Evolutionary conservation across 2,797 vertebrate genomes (phyloP).

Genomic region (Fistularia commersonii): DNA sequence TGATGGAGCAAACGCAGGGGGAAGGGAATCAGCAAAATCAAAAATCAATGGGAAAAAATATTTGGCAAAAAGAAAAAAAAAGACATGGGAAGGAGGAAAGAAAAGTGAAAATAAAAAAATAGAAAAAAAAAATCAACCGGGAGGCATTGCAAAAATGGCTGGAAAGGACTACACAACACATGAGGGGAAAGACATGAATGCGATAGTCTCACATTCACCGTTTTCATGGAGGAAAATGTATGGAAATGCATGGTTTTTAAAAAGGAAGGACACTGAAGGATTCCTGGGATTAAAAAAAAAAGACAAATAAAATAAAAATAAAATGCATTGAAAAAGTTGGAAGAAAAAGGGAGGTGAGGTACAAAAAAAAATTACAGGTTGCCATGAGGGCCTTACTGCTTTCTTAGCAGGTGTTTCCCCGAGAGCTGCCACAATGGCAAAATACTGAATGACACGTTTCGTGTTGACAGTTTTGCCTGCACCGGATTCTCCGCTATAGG

Average conservation of each 20-base stretch:
- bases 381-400: conserved; percentile 85
- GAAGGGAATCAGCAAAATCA: conserved; percentile 42
- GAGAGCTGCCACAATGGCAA: conserved; percentile 96
- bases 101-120: too few species aligned
- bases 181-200: conserved; percentile 51
- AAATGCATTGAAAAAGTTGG: conserved; percentile 40
- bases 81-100: conserved; percentile 41
- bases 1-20: conserved; percentile 38
- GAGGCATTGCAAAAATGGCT: conserved; percentile 37
- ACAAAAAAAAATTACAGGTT: conserved; percentile 52
- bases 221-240: conserved; percentile 55
- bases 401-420: conserved; percentile 91
- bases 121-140: conserved; percentile 40
- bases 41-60: conserved; percentile 39
- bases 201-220: conserved; percentile 45
- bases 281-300: conserved; percentile 49
- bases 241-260: conserved; percentile 29
- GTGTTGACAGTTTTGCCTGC: conserved; percentile 99
- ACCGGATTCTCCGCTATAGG: conserved; percentile 94
- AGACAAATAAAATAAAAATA: conserved; percentile 39
- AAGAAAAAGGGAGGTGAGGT: conserved; percentile 39
- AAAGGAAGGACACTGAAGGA: conserved; percentile 45
- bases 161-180: conserved; percentile 50
- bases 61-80: conserved; percentile 17
- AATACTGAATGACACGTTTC: conserved; percentile 99